These are phyloP conservation scores for Darevskia nairensis DNA, from an alignment of 2,797 vertebrate genomes.

Conservation along the genomic window DNA sequence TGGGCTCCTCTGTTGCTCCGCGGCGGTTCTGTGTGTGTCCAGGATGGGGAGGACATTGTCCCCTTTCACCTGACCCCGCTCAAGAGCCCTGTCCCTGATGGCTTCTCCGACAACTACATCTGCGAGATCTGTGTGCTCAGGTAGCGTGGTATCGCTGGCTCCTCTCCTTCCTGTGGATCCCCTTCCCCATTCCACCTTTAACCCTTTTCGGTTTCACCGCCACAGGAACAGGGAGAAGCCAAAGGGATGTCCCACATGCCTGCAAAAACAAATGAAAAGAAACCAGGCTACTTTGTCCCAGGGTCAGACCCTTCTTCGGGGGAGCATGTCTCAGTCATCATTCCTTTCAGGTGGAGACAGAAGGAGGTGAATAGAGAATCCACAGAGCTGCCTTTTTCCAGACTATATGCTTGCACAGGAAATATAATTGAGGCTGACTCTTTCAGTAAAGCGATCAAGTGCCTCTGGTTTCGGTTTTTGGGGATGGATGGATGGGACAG, in stretches of 20 bases:
- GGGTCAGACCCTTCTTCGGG: background rate
- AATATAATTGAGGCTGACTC: background rate
- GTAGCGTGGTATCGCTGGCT: background rate
- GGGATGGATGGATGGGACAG: too few species aligned
- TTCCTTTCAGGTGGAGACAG: background rate
- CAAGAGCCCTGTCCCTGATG: background rate
- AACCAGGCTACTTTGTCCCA: background rate
- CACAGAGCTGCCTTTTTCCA: background rate
- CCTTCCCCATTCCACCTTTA: background rate
- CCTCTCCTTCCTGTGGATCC: background rate
- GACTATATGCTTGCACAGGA: background rate
- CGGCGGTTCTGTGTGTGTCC: constrained; percentile 7
- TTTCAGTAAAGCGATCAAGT: background rate
- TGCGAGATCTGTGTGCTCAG: constrained; percentile 12
- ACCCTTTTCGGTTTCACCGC: background rate
- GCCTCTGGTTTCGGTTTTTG: too few species aligned
- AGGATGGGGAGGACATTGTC: constrained; percentile 9
- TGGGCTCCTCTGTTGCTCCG: constrained; percentile 22
- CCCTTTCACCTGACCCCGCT: constrained; percentile 2
- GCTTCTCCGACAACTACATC: constrained; percentile 19
- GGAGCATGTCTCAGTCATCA: background rate
- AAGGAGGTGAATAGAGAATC: background rate
- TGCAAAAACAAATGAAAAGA: background rate
- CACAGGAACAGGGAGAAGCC: constrained; percentile 13
- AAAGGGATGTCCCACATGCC: background rate